Conservation (phyloP, 2,113 vertebrate genomes). For the Etheostoma cragini region DNA sequence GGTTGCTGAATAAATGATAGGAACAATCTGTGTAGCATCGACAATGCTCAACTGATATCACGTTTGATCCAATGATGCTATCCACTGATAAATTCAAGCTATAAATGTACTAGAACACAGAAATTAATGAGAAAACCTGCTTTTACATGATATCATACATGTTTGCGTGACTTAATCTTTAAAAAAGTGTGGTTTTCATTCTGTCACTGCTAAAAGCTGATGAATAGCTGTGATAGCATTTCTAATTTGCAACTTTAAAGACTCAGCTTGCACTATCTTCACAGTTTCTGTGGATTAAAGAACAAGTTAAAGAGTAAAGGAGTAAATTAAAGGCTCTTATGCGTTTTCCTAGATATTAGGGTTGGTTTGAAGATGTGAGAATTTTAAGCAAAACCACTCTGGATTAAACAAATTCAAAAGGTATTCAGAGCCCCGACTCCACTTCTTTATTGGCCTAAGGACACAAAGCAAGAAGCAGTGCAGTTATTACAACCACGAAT, state of each 20-base stretch:
- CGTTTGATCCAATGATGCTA: conserved; percentile 12
- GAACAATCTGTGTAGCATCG: conserved; percentile 24
- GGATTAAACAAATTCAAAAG: conserved; percentile 11
- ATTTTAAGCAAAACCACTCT: conserved; percentile 21
- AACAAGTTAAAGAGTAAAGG: conserved; percentile 37
- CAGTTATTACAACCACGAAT: conserved; percentile 40
- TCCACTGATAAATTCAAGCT: neutral
- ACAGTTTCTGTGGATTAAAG: conserved; percentile 29
- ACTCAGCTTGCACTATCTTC: conserved; percentile 44
- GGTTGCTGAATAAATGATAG: conserved; percentile 20
- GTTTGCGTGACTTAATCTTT: neutral
- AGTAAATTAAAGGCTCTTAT: conserved; percentile 49
- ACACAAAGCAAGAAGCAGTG: conserved; percentile 7
- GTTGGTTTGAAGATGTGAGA: conserved; percentile 14
- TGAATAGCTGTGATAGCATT: conserved; percentile 28
- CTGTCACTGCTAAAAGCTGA: conserved; percentile 2
- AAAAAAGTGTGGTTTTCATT: conserved; percentile 8
- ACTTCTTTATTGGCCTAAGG: conserved; percentile 28
- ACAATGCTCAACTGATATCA: conserved; percentile 12
- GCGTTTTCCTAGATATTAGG: conserved; percentile 17
- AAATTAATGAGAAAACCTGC: neutral
- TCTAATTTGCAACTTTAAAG: conserved; percentile 39
- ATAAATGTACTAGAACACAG: neutral
- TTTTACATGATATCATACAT: neutral
- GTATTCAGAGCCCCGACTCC: conserved; percentile 10